A percentile compares a stretch with the other conserved stretches of the same genome.
Conservation (phyloP, 2,888 invertebrate species). For the Cheilosia vernalis region DNA sequence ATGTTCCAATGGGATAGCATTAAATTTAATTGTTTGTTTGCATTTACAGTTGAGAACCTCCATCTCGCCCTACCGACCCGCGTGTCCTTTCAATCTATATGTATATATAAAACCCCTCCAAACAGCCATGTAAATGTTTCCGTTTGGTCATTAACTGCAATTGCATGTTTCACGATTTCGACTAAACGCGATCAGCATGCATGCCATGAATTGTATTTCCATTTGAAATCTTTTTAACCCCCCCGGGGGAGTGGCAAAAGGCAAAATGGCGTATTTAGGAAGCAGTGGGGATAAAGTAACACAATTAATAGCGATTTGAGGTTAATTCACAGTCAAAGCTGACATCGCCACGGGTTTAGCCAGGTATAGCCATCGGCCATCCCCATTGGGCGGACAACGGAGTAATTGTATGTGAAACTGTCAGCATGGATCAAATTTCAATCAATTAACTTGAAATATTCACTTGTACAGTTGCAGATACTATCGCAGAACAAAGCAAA, state of each 20-base stretch:
- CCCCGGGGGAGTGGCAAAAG: neutral
- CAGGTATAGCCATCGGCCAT: neutral
- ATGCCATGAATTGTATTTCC: conserved; percentile 44
- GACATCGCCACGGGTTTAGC: too few relatives aligned
- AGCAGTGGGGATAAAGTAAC: conserved; percentile 43
- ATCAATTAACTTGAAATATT: conserved; percentile 43
- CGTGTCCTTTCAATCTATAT: conserved; percentile 32
- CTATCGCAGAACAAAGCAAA: neutral
- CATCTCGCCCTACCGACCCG: neutral
- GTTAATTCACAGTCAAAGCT: conserved; percentile 66
- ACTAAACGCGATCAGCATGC: conserved; percentile 68
- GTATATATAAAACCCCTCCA: neutral
- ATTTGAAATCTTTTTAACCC: conserved; percentile 15
- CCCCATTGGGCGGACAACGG: neutral
- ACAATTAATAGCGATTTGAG: conserved; percentile 70
- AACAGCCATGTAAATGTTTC: conserved; percentile 71
- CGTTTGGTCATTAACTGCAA: conserved; percentile 72
- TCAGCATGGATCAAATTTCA: conserved; percentile 72
- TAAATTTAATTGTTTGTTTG: conserved; percentile 75
- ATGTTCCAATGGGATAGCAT: conserved; percentile 64
- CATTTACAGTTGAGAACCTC: conserved; percentile 60
- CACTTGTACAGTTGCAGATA: neutral
- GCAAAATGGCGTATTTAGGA: neutral
- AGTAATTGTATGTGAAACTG: conserved; percentile 61
- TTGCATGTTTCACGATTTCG: conserved; percentile 71